Evolutionary conservation across 2,113 vertebrate species (phyloP).

Genomic region (Ammodramus savannarum): DNA sequence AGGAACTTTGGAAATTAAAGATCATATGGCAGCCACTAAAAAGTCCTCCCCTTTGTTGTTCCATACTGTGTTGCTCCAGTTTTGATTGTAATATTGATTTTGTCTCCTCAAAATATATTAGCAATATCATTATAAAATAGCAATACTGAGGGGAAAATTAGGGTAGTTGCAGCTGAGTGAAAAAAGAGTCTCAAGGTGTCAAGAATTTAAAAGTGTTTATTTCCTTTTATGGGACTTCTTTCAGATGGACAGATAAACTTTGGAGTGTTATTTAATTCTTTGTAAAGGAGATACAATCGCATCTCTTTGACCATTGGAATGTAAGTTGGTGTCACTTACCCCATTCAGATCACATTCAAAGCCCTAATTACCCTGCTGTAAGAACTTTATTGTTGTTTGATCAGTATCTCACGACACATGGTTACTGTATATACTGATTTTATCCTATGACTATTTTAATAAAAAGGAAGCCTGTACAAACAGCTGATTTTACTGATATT

Average conservation of each 20-base stretch:
- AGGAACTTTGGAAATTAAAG: background rate
- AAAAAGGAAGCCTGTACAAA: background rate
- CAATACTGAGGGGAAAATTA: background rate
- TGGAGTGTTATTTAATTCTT: constrained; percentile 2
- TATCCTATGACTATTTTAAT: background rate
- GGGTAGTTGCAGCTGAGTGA: background rate
- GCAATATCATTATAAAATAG: background rate
- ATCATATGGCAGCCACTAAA: background rate
- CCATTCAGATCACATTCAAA: constrained; percentile 16
- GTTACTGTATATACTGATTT: background rate
- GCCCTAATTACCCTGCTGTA: background rate
- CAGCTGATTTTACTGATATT: background rate
- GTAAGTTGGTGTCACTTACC: constrained; percentile 21
- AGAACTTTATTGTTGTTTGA: background rate
- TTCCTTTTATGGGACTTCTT: background rate
- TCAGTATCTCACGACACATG: background rate
- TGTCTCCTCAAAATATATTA: background rate
- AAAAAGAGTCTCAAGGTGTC: background rate
- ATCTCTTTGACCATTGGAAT: constrained; percentile 49
- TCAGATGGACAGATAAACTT: background rate
- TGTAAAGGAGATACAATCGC: background rate
- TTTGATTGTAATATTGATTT: background rate
- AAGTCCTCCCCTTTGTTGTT: background rate
- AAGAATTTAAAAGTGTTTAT: constrained; percentile 9
- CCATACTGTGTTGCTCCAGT: background rate